Conservation (phyloP, 2,888 invertebrate genomes). For the Leptinotarsa haldemani region DNA sequence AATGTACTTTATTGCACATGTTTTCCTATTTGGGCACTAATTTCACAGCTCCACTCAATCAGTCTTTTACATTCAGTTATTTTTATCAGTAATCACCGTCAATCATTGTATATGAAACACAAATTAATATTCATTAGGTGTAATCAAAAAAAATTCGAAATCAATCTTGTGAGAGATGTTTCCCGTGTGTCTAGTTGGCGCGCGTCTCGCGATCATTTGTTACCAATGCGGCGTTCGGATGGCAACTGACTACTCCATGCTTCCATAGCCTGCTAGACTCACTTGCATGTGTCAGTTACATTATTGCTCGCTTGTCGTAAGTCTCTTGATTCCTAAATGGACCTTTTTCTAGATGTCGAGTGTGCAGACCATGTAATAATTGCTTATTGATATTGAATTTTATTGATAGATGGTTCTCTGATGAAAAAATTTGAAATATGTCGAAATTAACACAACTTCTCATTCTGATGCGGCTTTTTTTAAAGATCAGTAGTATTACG, state of each 20-base stretch:
- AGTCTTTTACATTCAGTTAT: constrained; percentile 21
- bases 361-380: constrained; percentile 24
- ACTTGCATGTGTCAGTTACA: constrained; percentile 45
- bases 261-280: constrained; percentile 45
- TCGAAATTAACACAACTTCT: too few species aligned
- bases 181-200: constrained; percentile 41
- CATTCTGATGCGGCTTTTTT: too few species aligned
- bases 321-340: constrained; percentile 36
- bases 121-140: constrained; percentile 22
- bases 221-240: constrained; percentile 55
- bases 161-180: constrained; percentile 33
- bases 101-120: not conserved
- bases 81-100: constrained; percentile 23
- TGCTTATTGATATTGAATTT: constrained; percentile 22
- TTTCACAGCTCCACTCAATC: constrained; percentile 36
- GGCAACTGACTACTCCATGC: constrained; percentile 55
- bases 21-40: constrained; percentile 35
- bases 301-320: constrained; percentile 41
- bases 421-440: not conserved
- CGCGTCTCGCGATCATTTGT: constrained; percentile 52
- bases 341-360: constrained; percentile 35
- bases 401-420: too few species aligned
- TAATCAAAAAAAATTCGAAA: constrained; percentile 31
- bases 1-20: constrained; percentile 36
- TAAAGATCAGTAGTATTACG: too few species aligned